Evolutionary conservation across 2,797 vertebrate genomes (phyloP).

Genomic region (Tadarida brasiliensis): DNA sequence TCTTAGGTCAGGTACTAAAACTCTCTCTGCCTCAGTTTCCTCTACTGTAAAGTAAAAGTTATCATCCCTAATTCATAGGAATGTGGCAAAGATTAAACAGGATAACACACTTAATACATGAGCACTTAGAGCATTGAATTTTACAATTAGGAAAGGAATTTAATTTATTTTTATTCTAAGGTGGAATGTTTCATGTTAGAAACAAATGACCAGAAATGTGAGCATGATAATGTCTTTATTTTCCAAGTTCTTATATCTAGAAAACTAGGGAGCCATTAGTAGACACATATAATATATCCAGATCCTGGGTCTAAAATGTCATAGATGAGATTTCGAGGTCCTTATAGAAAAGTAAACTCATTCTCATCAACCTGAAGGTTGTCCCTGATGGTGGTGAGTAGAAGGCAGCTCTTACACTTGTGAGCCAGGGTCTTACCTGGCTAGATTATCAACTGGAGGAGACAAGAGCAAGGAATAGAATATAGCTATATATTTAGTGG

Average conservation of each 20-base stretch:
- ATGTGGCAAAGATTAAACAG: slow-evolving; percentile 7
- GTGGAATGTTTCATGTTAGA: slow-evolving; percentile 10
- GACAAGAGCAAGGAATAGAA: background rate
- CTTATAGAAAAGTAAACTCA: background rate
- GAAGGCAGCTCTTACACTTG: background rate
- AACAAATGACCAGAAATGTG: slow-evolving; percentile 49
- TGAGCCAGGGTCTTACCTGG: background rate
- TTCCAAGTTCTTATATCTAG: background rate
- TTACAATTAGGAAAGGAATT: slow-evolving; percentile 6
- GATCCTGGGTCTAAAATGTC: background rate
- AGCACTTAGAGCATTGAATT: background rate
- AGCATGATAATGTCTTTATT: background rate
- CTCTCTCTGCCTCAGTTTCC: background rate
- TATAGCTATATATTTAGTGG: background rate
- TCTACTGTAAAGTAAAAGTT: background rate
- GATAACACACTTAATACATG: background rate
- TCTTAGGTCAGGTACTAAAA: background rate
- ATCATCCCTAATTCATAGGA: background rate
- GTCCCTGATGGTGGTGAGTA: background rate
- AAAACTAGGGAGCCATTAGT: slow-evolving; percentile 8
- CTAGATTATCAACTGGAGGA: background rate
- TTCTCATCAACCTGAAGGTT: background rate
- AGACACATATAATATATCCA: background rate
- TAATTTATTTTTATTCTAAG: background rate
- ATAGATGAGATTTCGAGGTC: slow-evolving; percentile 13